These are phyloP conservation scores for Odontesthes bonariensis DNA, from an alignment of 2,113 vertebrate genomes.

Conservation along the genomic window DNA sequence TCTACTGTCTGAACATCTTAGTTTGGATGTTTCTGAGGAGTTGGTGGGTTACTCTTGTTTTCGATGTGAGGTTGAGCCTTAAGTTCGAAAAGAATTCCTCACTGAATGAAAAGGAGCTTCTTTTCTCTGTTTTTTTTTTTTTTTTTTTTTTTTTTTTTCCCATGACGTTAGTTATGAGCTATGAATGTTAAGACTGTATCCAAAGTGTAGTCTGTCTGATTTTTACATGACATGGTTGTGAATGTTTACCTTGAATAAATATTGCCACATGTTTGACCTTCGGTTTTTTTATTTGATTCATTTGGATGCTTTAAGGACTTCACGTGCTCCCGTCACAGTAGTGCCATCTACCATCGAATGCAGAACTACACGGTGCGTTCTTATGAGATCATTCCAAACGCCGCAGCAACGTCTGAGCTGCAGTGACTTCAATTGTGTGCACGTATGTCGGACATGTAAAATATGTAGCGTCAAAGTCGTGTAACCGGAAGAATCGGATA, in stretches of 20 bases:
- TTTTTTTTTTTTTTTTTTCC: too few species aligned
- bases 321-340: background rate
- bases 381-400: too few species aligned
- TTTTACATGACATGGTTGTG: slow-evolving; percentile 29
- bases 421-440: too few species aligned
- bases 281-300: background rate
- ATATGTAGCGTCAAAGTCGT: too few species aligned
- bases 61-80: slow-evolving; percentile 24
- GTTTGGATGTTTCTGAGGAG: slow-evolving; percentile 2
- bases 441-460: too few species aligned
- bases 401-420: too few species aligned
- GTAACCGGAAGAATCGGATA: too few species aligned
- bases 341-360: too few species aligned
- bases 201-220: slow-evolving; percentile 20
- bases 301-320: background rate
- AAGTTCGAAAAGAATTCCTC: slow-evolving; percentile 11
- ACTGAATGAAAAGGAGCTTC: background rate
- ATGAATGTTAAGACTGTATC: slow-evolving; percentile 59
- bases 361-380: too few species aligned
- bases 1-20: background rate
- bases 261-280: background rate
- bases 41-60: background rate
- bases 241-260: slow-evolving; percentile 68
- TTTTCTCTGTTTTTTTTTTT: too few species aligned
- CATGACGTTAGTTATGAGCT: slow-evolving; percentile 6